A percentile compares a stretch with the other conserved stretches of the same genome.
These are phyloP conservation scores for Eutrigla gurnardus DNA, from an alignment of 2,797 vertebrate genomes.

Conservation along the genomic window DNA sequence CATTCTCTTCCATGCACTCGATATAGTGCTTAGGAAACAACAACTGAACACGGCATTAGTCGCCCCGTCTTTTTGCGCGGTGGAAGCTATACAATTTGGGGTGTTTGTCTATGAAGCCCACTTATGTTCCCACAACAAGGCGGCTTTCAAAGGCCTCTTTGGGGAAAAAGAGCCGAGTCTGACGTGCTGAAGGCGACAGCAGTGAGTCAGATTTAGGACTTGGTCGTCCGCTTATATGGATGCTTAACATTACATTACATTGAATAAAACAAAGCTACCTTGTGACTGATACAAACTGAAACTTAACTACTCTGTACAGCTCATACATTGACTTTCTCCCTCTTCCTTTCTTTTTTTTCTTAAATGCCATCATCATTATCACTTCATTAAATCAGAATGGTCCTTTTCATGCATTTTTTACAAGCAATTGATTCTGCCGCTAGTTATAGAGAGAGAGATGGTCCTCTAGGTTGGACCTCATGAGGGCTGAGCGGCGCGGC, in stretches of 20 bases:
- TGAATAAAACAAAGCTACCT: not conserved
- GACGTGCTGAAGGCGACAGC: not conserved
- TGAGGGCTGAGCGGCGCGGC: not conserved
- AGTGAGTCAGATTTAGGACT: not conserved
- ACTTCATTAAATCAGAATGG: conserved; percentile 52
- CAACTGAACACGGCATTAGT: conserved; percentile 10
- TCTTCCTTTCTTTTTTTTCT: not conserved
- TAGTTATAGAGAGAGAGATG: conserved; percentile 37
- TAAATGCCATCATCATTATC: conserved; percentile 42
- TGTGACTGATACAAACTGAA: conserved; percentile 8
- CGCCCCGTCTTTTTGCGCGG: not conserved
- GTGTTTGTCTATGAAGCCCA: not conserved
- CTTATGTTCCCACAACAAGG: not conserved
- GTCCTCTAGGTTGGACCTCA: not conserved
- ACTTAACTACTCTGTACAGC: not conserved
- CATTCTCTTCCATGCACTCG: conserved; percentile 14
- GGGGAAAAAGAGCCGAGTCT: not conserved
- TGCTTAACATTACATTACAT: not conserved
- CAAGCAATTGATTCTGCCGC: conserved; percentile 41
- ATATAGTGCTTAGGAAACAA: conserved; percentile 26
- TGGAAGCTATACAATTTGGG: conserved; percentile 3
- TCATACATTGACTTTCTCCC: not conserved
- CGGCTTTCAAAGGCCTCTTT: not conserved
- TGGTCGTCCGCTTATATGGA: not conserved
- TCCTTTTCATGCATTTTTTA: conserved; percentile 55